Percentiles rank a stretch among this genome's conserved stretches.
These are phyloP conservation scores for Chymomyza caudatula DNA, from an alignment of 2,888 invertebrate genomes.

Conservation along the genomic window DNA sequence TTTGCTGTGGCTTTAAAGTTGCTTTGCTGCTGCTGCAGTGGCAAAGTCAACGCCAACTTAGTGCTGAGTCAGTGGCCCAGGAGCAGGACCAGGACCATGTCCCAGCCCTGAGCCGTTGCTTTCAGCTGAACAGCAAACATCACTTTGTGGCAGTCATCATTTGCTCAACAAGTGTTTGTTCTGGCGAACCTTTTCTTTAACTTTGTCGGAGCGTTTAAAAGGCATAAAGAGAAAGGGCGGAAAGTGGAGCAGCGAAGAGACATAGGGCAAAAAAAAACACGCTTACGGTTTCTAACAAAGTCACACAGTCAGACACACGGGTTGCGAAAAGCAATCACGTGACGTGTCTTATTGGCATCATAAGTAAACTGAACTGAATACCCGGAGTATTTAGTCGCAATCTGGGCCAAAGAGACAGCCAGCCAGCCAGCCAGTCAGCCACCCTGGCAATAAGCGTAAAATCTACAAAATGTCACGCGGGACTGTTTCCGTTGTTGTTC, in stretches of 20 bases:
- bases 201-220: constrained; percentile 48
- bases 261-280: constrained; percentile 10
- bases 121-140: constrained; percentile 57
- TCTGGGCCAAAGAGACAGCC: no score
- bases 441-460: constrained; percentile 41
- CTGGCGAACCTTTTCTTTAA: constrained; percentile 52
- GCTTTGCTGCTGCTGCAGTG: no score
- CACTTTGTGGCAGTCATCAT: constrained; percentile 64
- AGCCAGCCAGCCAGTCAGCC: no score
- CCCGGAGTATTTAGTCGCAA: constrained; percentile 1
- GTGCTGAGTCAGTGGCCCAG: constrained; percentile 50
- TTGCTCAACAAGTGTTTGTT: constrained; percentile 72
- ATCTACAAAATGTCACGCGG: constrained; percentile 62
- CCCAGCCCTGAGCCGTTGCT: neutral
- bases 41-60: constrained; percentile 35
- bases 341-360: constrained; percentile 76
- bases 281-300: neutral
- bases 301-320: neutral
- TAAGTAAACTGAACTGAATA: constrained; percentile 37
- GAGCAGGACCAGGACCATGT: constrained; percentile 3
- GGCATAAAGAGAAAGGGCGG: constrained; percentile 33
- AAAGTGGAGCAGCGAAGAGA: constrained; percentile 4
- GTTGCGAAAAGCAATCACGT: constrained; percentile 33
- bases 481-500: constrained; percentile 49
- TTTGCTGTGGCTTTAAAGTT: constrained; percentile 44